Percentiles rank a stretch among this genome's conserved stretches.
Conservation (phyloP, 2,797 vertebrate genomes). For the Paedocypris micromegethes region DNA sequence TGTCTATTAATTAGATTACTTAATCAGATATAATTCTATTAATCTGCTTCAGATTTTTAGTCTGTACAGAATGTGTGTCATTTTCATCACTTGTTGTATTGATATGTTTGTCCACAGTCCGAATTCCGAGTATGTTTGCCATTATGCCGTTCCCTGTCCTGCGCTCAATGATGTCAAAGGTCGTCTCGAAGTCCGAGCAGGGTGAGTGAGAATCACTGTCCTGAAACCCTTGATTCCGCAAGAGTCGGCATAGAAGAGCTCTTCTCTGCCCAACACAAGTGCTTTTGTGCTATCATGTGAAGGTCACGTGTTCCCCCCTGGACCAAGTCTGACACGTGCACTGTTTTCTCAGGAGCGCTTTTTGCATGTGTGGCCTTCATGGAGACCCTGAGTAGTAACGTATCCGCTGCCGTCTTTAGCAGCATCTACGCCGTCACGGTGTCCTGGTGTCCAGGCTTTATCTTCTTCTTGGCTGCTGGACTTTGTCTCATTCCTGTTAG, state of each 20-base stretch:
- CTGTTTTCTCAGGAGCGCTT: constrained; percentile 73
- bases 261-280: constrained; percentile 1
- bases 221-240: constrained; percentile 22
- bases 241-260: constrained; percentile 4
- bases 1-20: too few relatives aligned
- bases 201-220: constrained; percentile 68
- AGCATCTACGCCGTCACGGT: constrained; percentile 83
- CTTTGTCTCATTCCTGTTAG: constrained; percentile 75
- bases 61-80: background rate
- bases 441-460: constrained; percentile 80
- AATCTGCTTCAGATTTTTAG: too few relatives aligned
- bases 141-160: constrained; percentile 85
- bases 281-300: background rate
- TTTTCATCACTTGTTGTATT: background rate
- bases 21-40: too few relatives aligned
- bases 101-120: constrained; percentile 65
- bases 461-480: constrained; percentile 72
- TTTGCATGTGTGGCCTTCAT: constrained; percentile 86
- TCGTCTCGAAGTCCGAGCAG: constrained; percentile 80
- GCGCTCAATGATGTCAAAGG: constrained; percentile 91
- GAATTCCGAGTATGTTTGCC: constrained; percentile 74
- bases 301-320: too few relatives aligned
- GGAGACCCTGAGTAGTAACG: constrained; percentile 72
- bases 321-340: background rate
- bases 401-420: constrained; percentile 68